These are phyloP conservation scores for Enteromius fasciolatus DNA, from an alignment of 2,797 vertebrate genomes.

Conservation along the genomic window DNA sequence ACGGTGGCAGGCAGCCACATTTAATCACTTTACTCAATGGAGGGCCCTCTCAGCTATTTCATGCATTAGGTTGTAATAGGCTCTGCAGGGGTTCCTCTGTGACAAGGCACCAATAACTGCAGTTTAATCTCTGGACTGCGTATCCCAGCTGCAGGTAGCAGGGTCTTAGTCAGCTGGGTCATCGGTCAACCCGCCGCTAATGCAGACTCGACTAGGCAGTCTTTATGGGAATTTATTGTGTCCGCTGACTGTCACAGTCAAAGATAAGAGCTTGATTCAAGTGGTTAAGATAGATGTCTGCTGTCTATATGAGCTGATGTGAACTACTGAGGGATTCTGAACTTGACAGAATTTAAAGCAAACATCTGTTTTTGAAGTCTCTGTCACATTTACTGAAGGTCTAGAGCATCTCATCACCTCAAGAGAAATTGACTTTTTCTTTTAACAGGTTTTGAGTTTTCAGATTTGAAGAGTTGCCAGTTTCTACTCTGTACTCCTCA, in stretches of 20 bases:
- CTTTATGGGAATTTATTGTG: neutral
- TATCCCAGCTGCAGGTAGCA: constrained; percentile 13
- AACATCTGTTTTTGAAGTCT: constrained; percentile 45
- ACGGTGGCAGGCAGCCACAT: constrained; percentile 43
- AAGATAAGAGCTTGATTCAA: constrained; percentile 27
- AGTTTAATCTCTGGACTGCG: constrained; percentile 51
- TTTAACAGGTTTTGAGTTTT: too few relatives aligned
- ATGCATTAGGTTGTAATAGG: constrained; percentile 53
- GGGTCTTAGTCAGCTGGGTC: constrained; percentile 29
- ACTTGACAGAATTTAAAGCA: constrained; percentile 32
- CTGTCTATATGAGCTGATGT: neutral
- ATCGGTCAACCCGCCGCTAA: neutral
- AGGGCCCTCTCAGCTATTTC: constrained; percentile 49
- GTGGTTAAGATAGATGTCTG: constrained; percentile 23
- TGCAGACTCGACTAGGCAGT: neutral
- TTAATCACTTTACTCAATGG: constrained; percentile 55
- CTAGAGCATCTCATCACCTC: neutral
- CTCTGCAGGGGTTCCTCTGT: constrained; percentile 44
- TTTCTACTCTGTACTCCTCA: neutral
- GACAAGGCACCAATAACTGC: constrained; percentile 50
- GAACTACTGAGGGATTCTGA: neutral
- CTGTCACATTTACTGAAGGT: neutral
- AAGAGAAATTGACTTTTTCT: neutral
- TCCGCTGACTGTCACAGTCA: constrained; percentile 2
- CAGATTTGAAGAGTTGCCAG: neutral